A percentile compares a stretch with the other conserved stretches of the same genome.
phyloP scores from a whole-genome alignment of 2,888 invertebrate species.

The Drosophila sordidula region DNA sequence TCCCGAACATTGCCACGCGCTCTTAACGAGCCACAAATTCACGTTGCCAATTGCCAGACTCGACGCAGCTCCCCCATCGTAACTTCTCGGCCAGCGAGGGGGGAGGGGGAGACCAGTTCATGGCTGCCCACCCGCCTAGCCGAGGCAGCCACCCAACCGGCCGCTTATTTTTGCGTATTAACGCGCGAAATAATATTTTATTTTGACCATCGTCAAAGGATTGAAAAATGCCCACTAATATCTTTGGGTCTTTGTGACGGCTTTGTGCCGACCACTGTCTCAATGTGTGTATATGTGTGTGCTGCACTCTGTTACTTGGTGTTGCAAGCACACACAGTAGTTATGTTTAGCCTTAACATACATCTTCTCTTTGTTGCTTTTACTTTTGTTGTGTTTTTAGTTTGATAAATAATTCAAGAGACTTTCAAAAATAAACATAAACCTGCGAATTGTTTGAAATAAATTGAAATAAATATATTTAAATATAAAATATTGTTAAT shows the following conservation, averaged over 20 bases:
- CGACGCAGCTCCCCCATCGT: constrained; percentile 64
- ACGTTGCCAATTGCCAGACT: constrained; percentile 72
- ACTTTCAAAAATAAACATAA: constrained; percentile 2
- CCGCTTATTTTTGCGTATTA: constrained; percentile 81
- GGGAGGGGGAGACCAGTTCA: constrained; percentile 21
- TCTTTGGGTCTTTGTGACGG: constrained; percentile 80
- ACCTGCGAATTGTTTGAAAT: neutral
- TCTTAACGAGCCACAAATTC: constrained; percentile 80
- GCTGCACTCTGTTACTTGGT: constrained; percentile 6
- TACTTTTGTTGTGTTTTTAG: constrained; percentile 5
- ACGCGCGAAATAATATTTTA: constrained; percentile 83
- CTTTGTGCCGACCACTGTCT: constrained; percentile 50
- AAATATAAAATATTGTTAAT: too few relatives aligned
- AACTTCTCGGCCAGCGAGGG: constrained; percentile 69
- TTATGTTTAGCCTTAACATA: constrained; percentile 25
- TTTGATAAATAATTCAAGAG: constrained; percentile 13
- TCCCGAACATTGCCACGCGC: constrained; percentile 66
- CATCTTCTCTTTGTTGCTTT: constrained; percentile 29
- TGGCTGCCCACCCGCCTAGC: constrained; percentile 60
- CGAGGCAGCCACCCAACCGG: constrained; percentile 69
- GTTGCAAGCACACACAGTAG: constrained; percentile 35
- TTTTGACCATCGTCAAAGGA: constrained; percentile 84
- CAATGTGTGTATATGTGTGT: constrained; percentile 14
- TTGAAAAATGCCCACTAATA: constrained; percentile 85
- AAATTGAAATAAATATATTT: neutral